Percentiles rank a stretch among this genome's conserved stretches.
These are phyloP conservation scores for Atta colombica DNA, from an alignment of 1,140 invertebrate genomes.

Conservation along the genomic window DNA sequence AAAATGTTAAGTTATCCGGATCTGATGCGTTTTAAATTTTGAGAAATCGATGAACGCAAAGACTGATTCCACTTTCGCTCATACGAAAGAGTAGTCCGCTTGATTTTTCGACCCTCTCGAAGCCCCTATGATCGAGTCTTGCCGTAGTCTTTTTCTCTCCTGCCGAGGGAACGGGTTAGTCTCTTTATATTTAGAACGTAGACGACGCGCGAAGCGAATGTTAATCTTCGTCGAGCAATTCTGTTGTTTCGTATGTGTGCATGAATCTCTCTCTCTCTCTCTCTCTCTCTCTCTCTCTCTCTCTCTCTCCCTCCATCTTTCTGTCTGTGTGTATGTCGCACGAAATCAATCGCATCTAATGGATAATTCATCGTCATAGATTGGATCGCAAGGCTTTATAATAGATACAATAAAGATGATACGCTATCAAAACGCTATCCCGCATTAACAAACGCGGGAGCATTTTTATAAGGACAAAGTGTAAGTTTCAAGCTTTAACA, in stretches of 20 bases:
- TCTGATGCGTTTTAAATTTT: background rate
- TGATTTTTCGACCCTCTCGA: constrained; percentile 58
- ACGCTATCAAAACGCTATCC: constrained; percentile 39
- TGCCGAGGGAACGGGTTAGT: constrained; percentile 29
- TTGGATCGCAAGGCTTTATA: constrained; percentile 23
- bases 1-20: constrained; percentile 11
- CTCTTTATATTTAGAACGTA: constrained; percentile 66
- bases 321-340: background rate
- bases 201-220: constrained; percentile 26
- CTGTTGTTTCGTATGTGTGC: constrained; percentile 40
- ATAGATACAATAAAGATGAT: constrained; percentile 48
- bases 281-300: background rate
- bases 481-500: constrained; percentile 3
- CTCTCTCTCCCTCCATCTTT: background rate
- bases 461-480: constrained; percentile 13
- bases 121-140: background rate
- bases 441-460: constrained; percentile 4
- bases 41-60: background rate
- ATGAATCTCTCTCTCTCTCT: background rate
- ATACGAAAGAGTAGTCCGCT: background rate
- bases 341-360: constrained; percentile 46
- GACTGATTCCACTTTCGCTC: background rate
- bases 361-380: constrained; percentile 54
- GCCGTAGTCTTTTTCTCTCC: constrained; percentile 37
- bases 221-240: constrained; percentile 50